Evolutionary conservation across 1,140 invertebrate genomes (phyloP), one percentile per base, ranked within the genome.

Genomic region (Polypedilum pembai): DNA sequence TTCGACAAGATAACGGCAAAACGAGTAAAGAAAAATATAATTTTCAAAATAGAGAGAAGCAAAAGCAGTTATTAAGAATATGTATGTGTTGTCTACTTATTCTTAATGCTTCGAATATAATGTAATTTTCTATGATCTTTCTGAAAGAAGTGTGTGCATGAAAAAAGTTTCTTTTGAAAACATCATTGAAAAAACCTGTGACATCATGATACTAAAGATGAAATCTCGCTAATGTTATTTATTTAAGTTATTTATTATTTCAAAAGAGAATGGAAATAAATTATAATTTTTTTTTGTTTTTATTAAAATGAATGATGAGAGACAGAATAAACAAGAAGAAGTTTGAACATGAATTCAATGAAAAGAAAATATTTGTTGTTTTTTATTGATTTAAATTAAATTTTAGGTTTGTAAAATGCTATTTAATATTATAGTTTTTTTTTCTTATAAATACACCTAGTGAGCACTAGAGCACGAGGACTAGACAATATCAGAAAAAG

Each of bases 191-290:
- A 56, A 56, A 56, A 33, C 24, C 24, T 56, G 45, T 56, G 45
- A n/a, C 45, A 56, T 56, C 10, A 12, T 4, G n/a, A 15, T n/a
- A 56, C 12, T 56, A n/a, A 33, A 56, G 45, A 56, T 4, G n/a
- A 56, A 15, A 12, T 56, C 45, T 56, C 45, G 10, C 7, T 56
- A n/a, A 56, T 56, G 10, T 56, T 56, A 56, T 56, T 56, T 56
- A 56, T 56, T 56, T 56, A 56, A 56, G 45, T 56, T 56, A 56
- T 56, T 56, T 56, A 56, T 56, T 56, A 56, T 56, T 56, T 56
- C 12, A 45, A 33, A 5, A 33, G 5, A 33, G 5, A 33, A 45
- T 45, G 41, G 15, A 56, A 56, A 56, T 4, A 56, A 56, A 12
- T 15, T 56, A 15, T 33, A 3, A 33, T 33, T 33, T 33, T 33